Evolutionary conservation across 2,888 invertebrate genomes (phyloP).

Genomic region (Megastigmus dorsalis): DNA sequence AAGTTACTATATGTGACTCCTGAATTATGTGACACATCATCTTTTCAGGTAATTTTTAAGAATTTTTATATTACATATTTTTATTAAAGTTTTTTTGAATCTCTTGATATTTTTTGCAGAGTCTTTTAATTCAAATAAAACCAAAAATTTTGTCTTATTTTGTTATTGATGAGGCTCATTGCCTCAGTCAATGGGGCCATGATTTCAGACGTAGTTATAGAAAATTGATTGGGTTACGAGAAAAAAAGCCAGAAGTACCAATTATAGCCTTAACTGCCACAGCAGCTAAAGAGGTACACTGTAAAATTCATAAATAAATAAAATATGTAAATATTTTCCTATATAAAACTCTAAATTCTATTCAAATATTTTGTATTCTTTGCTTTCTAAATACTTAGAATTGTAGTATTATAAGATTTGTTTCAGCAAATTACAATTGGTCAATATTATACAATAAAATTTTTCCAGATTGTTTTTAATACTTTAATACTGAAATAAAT

Average conservation of each 20-base stretch:
- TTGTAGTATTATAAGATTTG: not conserved
- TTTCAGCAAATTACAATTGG: not conserved
- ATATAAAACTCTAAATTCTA: not conserved
- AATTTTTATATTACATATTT: too few relatives aligned
- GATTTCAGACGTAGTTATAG: conserved; percentile 97
- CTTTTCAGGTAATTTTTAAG: conserved; percentile 67
- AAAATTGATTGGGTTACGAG: conserved; percentile 85
- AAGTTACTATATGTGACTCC: conserved; percentile 96
- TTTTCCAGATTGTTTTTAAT: not conserved
- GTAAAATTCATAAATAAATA: not conserved
- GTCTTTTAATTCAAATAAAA: conserved; percentile 48
- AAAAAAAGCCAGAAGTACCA: conserved; percentile 79
- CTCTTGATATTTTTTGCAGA: conserved; percentile 46
- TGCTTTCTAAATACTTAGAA: not conserved
- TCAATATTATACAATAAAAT: not conserved
- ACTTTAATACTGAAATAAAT: conserved; percentile 10
- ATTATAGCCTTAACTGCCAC: conserved; percentile 98
- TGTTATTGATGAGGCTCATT: conserved; percentile 98
- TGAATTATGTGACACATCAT: conserved; percentile 89
- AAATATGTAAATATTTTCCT: not conserved
- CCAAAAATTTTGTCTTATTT: conserved; percentile 82
- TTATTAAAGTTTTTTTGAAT: not conserved
- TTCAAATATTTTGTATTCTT: not conserved
- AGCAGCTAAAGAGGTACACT: conserved; percentile 82
- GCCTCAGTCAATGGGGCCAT: conserved; percentile 99